Evolutionary conservation across 2,888 invertebrate species (phyloP).

Genomic region (Epistrophe grossulariae): DNA sequence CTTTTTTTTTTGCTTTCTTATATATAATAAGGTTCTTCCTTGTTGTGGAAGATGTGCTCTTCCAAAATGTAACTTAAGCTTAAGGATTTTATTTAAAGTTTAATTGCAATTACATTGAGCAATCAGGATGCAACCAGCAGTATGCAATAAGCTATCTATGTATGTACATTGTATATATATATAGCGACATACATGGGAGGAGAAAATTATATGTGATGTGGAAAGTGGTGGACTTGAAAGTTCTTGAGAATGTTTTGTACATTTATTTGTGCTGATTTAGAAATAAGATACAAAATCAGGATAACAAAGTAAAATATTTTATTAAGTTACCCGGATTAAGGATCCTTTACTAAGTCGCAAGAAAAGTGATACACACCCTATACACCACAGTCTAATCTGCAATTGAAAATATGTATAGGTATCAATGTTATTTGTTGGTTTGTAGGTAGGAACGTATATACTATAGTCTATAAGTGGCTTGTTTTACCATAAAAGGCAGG

Average conservation of each 20-base stretch:
- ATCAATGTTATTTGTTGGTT: not conserved
- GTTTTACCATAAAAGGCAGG: too few relatives aligned
- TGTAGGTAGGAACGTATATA: too few relatives aligned
- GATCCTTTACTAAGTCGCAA: slow-evolving; percentile 29
- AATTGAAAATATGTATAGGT: not conserved
- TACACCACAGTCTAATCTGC: slow-evolving; percentile 25
- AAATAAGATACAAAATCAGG: slow-evolving; percentile 15
- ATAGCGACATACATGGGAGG: not conserved
- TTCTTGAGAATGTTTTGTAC: slow-evolving; percentile 7
- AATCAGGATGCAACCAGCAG: slow-evolving; percentile 63
- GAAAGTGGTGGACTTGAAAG: slow-evolving; percentile 22
- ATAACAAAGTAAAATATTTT: slow-evolving; percentile 49
- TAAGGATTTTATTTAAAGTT: slow-evolving; percentile 74
- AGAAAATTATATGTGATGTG: slow-evolving; percentile 17
- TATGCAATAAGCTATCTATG: not conserved
- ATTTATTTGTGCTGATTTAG: slow-evolving; percentile 42
- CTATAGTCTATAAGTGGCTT: too few relatives aligned
- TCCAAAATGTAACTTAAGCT: slow-evolving; percentile 66
- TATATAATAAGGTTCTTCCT: slow-evolving; percentile 2
- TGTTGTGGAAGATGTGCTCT: not conserved
- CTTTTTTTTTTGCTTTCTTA: slow-evolving; percentile 23
- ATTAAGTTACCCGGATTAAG: slow-evolving; percentile 37
- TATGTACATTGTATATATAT: too few relatives aligned
- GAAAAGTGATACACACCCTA: not conserved
- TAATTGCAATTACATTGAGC: slow-evolving; percentile 73